Conservation (phyloP, 1,140 invertebrate genomes). For the Ceratina japonica region DNA sequence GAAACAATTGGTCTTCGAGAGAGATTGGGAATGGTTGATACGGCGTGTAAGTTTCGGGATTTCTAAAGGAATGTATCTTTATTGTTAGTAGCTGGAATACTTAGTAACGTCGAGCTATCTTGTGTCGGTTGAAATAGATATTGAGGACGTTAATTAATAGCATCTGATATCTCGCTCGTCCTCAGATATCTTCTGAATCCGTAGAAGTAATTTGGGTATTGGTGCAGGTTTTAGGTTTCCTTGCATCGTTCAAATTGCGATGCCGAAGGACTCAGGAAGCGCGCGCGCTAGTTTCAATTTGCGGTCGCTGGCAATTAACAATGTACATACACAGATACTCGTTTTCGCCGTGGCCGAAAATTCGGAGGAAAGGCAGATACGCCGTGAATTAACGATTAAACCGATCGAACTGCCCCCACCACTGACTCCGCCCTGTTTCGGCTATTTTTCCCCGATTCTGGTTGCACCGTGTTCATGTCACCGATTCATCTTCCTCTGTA, state of each 20-base stretch:
- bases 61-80: too few relatives aligned
- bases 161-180: too few relatives aligned
- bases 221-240: background rate
- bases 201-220: background rate
- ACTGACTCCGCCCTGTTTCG: too few relatives aligned
- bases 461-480: background rate
- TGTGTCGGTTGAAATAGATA: too few relatives aligned
- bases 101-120: too few relatives aligned
- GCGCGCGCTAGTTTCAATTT: constrained; percentile 57
- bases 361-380: constrained; percentile 40
- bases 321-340: constrained; percentile 44
- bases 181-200: too few relatives aligned
- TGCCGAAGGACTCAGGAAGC: constrained; percentile 10
- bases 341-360: constrained; percentile 52
- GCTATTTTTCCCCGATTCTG: background rate
- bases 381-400: constrained; percentile 53
- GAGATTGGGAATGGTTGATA: background rate
- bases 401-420: constrained; percentile 18
- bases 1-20: background rate
- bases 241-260: constrained; percentile 17
- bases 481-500: constrained; percentile 21
- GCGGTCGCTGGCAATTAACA: constrained; percentile 61
- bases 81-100: too few relatives aligned
- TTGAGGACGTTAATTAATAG: too few relatives aligned
- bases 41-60: too few relatives aligned